Percentiles rank a stretch among this genome's conserved stretches.
phyloP scores from a whole-genome alignment of 2,113 vertebrate species.

The Syrmaticus mikado region DNA sequence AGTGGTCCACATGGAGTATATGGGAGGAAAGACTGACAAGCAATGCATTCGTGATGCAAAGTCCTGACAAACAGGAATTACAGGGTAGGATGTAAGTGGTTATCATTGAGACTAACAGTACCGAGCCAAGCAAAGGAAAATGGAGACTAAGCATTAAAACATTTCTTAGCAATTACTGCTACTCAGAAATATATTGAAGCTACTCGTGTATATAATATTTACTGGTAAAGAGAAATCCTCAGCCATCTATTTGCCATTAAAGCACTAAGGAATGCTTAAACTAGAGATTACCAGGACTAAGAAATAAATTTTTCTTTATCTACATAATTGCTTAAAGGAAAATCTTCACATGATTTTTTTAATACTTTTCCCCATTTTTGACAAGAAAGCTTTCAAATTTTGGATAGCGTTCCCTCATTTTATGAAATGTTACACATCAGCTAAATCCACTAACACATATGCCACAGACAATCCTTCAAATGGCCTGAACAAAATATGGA shows the following conservation, averaged over 20 bases:
- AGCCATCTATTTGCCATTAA: neutral
- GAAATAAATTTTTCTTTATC: neutral
- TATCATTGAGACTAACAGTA: neutral
- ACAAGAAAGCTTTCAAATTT: neutral
- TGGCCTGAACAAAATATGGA: neutral
- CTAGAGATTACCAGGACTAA: neutral
- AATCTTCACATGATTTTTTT: neutral
- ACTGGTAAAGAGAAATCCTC: neutral
- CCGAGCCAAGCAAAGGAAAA: neutral
- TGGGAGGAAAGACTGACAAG: neutral
- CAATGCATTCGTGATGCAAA: neutral
- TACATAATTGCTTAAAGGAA: neutral
- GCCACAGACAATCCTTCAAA: neutral
- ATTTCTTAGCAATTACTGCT: neutral
- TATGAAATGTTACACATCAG: neutral
- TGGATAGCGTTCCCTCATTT: neutral
- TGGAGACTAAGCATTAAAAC: neutral
- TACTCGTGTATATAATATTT: neutral
- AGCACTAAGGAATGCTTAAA: neutral
- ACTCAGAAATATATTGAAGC: neutral
- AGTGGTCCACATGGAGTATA: neutral
- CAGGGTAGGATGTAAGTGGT: neutral
- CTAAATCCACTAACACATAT: neutral
- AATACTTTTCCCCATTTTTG: neutral
- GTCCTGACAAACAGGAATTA: neutral